These are phyloP conservation scores for Calliopum simillimum DNA, from an alignment of 2,888 invertebrate species.

Conservation along the genomic window DNA sequence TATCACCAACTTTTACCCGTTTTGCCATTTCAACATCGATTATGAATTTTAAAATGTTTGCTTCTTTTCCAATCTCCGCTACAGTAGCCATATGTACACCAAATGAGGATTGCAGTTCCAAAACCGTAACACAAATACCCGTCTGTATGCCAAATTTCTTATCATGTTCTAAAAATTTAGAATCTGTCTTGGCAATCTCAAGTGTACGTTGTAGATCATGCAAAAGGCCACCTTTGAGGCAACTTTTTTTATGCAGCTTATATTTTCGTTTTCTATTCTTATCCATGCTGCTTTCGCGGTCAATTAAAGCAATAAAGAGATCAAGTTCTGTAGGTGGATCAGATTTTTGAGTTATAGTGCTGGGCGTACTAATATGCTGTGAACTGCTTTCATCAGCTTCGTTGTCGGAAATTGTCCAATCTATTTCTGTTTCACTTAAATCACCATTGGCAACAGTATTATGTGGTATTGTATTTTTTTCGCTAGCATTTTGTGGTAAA, in stretches of 20 bases:
- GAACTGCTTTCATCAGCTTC: not conserved
- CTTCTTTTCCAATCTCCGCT: not conserved
- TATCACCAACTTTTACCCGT: constrained; percentile 37
- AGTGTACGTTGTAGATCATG: constrained; percentile 38
- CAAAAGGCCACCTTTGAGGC: constrained; percentile 43
- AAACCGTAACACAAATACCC: constrained; percentile 37
- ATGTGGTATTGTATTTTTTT: not conserved
- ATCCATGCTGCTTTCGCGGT: constrained; percentile 37
- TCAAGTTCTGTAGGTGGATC: constrained; percentile 42
- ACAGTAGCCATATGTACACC: constrained; percentile 45
- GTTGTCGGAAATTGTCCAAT: constrained; percentile 18
- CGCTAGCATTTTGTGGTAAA: not conserved
- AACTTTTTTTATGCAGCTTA: not conserved
- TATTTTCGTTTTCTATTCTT: not conserved
- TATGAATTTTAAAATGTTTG: constrained; percentile 25
- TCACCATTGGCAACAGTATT: not conserved
- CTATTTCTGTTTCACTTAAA: constrained; percentile 1
- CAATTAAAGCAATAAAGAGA: constrained; percentile 44
- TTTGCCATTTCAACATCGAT: constrained; percentile 38
- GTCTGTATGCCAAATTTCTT: constrained; percentile 42
- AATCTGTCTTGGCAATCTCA: constrained; percentile 35
- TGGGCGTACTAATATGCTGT: constrained; percentile 24
- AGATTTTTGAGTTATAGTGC: constrained; percentile 28
- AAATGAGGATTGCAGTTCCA: constrained; percentile 38
- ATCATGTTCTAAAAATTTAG: constrained; percentile 45